Evolutionary conservation across 2,888 invertebrate genomes (phyloP), one percentile per base, ranked within the genome.

Genomic region (Andrena marginata): DNA sequence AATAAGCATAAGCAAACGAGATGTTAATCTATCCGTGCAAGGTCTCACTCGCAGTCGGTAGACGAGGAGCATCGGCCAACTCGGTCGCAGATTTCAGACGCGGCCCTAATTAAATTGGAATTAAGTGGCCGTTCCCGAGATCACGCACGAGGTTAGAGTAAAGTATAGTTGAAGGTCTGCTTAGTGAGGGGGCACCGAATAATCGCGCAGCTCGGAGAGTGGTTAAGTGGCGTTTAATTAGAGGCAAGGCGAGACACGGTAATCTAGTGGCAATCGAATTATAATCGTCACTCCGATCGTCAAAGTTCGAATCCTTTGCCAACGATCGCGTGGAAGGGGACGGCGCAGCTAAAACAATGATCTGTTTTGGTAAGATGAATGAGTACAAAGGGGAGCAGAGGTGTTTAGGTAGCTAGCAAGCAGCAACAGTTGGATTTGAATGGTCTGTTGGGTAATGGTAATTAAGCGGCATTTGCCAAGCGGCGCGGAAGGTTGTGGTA

Each of bases 1-100:
- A 56, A 23, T 26, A 26, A 10, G 23, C 23, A 26, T 56, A 54
- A 54, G 23, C 20, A 54, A 54, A 54, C 20, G 20, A 54, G 54
- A 54, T 23, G 54, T 54, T 54, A 54, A 54, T 54, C 54, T 54
- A 54, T 6, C 54, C 54, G 54, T 8, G 54, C 54, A 23, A 54
- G 23, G 23, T 54, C 54, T 54, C 8, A 13, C 5, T 16, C 42
- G 42, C 42, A 16, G 42, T 16, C 16, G 42, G 42, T 42, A 54
- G 54, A 20, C 54, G 23, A 20, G 54, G 8, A 54, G 23, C 20
- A 54, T 54, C 54, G 54, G 23, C 54, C 20, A 54, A 20, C 20
- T 51, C 20, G 51, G 7, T 8, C 2, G n/a, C 8, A 51, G 51
- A 20, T 51, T 51, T 23, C 56, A 26, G 23, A 23, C 23, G 26